Base-by-base conservation (phyloP, 1,140 invertebrate genomes). In the Trachymyrmex cornetzi region DNA sequence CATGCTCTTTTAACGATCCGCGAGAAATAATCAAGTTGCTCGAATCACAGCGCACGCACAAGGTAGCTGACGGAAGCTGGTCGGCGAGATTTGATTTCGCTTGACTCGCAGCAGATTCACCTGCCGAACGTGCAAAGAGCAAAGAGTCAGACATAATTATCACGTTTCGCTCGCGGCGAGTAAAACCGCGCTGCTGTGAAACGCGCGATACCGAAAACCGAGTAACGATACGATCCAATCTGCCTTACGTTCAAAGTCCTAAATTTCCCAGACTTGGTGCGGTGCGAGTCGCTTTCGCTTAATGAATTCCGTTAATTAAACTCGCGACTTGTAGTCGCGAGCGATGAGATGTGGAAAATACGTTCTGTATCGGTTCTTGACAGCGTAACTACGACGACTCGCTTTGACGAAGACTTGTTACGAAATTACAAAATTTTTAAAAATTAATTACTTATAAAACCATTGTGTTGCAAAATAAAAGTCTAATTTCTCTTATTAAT, bases 71-170 rank as follows among this genome's bases (percentile, higher is more conserved):
- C 19, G 34, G 48, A 48, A 34, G 24, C 64, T 16, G 55, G 48
- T 50, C 48, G 61, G 27, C 81, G 74, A 86, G 64, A 77, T 75
- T 88, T 59, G 82, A 89, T 89, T 48, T 27, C 38, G 71, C 22
- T 55, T n/a, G 38, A 63, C n/a, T 74, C 19, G 22, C 44, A 12
- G 34, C n/a, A 57, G 57, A 34, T 57, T 55, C 7, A 67, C 69
- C 79, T n/a, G 24, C n/a, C 61, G 72, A 77, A n/a, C 50, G 57
- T 55, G 61, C 4, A 30, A 38, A 27, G 77, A 63, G 87, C 24
- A 86, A 89, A 89, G 77, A 63, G 57, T 75, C 48, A 19, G 66
- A 66, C 38, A 88, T 81, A 74, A 89, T 89, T 86, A 82, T 74
- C n/a, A 50, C 59, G 59, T 75, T 7, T 34, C 3, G 22, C 53